A percentile compares a stretch with the other conserved stretches of the same genome.
Conservation (phyloP, 1,140 invertebrate genomes). For the Drosophila melanogaster region DNA sequence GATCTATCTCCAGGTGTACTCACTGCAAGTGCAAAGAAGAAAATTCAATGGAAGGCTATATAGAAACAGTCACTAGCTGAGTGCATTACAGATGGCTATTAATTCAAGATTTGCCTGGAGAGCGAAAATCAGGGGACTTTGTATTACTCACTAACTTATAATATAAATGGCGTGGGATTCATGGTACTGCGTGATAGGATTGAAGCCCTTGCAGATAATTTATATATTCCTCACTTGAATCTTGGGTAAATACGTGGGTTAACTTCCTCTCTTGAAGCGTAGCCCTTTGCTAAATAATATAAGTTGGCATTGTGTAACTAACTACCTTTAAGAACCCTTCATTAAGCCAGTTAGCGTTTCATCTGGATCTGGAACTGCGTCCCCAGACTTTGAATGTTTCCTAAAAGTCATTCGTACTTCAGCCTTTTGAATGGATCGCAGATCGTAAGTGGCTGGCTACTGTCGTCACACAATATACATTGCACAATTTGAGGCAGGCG, state of each 20-base stretch:
- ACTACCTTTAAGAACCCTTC: slow-evolving; percentile 31
- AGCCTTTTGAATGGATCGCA: slow-evolving; percentile 33
- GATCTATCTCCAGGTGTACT: slow-evolving; percentile 12
- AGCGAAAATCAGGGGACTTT: not conserved
- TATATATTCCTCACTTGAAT: no score
- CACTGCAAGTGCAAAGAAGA: slow-evolving; percentile 28
- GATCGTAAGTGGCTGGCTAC: slow-evolving; percentile 44
- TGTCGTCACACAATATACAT: slow-evolving; percentile 62
- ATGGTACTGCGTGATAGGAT: no score
- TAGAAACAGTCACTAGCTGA: not conserved
- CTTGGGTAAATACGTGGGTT: no score
- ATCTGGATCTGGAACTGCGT: slow-evolving; percentile 33
- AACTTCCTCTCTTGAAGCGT: not conserved
- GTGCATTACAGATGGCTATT: slow-evolving; percentile 10
- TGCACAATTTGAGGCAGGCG: slow-evolving; percentile 64
- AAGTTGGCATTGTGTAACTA: slow-evolving; percentile 24
- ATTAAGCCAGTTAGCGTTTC: slow-evolving; percentile 28
- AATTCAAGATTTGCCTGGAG: not conserved
- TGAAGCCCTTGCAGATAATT: no score
- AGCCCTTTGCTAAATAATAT: not conserved
- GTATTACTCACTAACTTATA: not conserved
- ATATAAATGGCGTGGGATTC: no score
- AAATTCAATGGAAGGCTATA: slow-evolving; percentile 17
- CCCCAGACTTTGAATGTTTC: slow-evolving; percentile 32
- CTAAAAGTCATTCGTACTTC: slow-evolving; percentile 22